Base-by-base conservation (phyloP, 2,113 vertebrate genomes). In the Tupaia tana region DNA sequence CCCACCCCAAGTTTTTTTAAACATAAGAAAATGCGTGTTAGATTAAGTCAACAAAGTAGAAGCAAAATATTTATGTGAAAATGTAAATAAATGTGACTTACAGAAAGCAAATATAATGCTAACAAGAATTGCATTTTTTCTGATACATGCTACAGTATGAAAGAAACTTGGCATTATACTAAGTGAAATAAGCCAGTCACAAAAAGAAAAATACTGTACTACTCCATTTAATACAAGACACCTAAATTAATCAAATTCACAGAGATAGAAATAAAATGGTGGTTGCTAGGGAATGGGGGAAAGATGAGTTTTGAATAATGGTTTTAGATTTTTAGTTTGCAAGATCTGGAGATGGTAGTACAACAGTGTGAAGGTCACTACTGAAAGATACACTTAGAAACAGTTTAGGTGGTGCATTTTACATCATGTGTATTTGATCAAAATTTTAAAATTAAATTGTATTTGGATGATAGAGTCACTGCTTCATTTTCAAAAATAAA, bases 401-500 rank as follows among this genome's bases (percentile, higher is more conserved):
- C 43, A 6, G 18, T 18, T 70, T 34, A 63, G 11, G 66, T 15
- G 19, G 0, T 61, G 70, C 81, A 84, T 86, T 81, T 75, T 90
- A 24, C 19, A 43, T 82, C 59, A 1, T 73, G 3, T 58, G 2
- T 66, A 77, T 86, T 84, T 93, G 89, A 90, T 81, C 54, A 95
- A 6, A 27, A 20, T 58, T 71, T 78, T 71, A 19, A 66, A 89
- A 85, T 79, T 7, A 83, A 92, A 52, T 74, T 73, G 1, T 12
- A 54, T 85, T 77, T 75, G 56, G 31, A 73, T 52, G 67, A 87
- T 70, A 7, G 10, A 84, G 58, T 90, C 91, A 58, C 3, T 66
- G 14, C 43, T 63, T 64, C 52, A 88, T 27, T 91, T 94, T 91
- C 74, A 86, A 86, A 43, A 7, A 93, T 63, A 31, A 74, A 73